phyloP scores from a whole-genome alignment of 2,113 vertebrate species.

The Pampusana beccarii region DNA sequence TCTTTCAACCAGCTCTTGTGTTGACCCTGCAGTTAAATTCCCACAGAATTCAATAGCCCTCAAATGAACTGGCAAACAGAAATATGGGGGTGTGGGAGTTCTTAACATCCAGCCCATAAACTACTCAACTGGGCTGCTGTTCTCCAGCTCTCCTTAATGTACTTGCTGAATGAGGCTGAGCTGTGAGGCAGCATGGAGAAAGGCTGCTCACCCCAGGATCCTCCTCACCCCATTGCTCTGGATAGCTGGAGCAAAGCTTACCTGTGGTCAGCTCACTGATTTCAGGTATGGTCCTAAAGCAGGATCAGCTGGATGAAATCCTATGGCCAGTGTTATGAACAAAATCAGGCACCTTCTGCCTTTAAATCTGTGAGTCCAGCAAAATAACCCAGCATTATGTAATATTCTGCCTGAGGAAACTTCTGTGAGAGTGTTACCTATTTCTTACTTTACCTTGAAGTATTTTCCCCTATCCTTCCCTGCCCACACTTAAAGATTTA shows the following conservation, averaged over 20 bases:
- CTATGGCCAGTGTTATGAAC: neutral
- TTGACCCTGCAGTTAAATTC: neutral
- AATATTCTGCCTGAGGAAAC: neutral
- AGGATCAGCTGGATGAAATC: neutral
- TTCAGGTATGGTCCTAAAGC: neutral
- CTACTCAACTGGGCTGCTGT: neutral
- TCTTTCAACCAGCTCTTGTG: neutral
- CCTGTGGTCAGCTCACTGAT: neutral
- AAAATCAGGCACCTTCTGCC: neutral
- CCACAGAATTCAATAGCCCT: neutral
- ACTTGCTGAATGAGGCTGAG: neutral
- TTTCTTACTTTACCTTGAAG: conserved; percentile 5
- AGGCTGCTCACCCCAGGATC: neutral
- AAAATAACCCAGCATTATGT: neutral
- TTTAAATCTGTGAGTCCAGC: neutral
- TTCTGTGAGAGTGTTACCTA: neutral
- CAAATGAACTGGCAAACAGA: neutral
- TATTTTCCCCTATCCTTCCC: neutral
- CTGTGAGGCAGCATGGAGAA: neutral
- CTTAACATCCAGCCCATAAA: neutral
- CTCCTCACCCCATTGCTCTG: neutral
- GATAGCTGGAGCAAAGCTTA: neutral
- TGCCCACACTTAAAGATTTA: conserved; percentile 7
- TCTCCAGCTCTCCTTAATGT: neutral
- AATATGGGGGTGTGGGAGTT: neutral